Base-by-base conservation (phyloP, 2,797 vertebrate species). In the Phaenicophaeus curvirostris region DNA sequence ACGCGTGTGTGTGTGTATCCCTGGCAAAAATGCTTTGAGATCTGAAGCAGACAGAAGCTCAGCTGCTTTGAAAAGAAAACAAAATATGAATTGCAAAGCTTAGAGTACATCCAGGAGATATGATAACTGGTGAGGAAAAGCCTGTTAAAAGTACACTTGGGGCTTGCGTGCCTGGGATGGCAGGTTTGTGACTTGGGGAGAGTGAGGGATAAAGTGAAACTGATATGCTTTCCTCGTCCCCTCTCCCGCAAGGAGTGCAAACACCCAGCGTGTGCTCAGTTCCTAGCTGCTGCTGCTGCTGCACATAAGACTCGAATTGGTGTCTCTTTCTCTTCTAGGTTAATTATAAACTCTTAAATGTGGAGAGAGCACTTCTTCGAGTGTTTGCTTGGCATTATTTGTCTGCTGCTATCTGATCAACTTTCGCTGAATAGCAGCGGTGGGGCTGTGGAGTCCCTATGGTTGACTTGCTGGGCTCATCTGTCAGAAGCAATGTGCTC, bases 391-490 rank as follows among this genome's bases (percentile, higher is more conserved):
- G 87, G 91, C 20, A 2, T 83, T 94, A 76, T 93, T 96, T 92
- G 85, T 91, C 91, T 69, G 78, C 77, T 93, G 86, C 91, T 94
- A 87, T 96, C 96, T 95, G 95, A 96, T 97, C 92, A 76, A 73
- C 95, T 97, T 95, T 96, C 66, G 8, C 94, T 93, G 89, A 94
- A 90, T 75, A 79, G 94, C 89, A 58, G 59, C 6, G 0, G 73
- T 27, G 42, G 39, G 91, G 59, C 79, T 89, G 63, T 39, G 65
- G 48, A 90, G 78, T 94, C 74, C 95, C 80, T 54, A 73, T 74
- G 93, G 83, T 87, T 94, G 96, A 96, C 85, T 95, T 73, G 65
- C 94, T 87, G 82, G 77, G 75, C 80, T 93, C 92, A 82, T 76
- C 93, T 90, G 81, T 94, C 96, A 82, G 87, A 87, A 96, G 90